phyloP scores from a whole-genome alignment of 2,888 invertebrate species.

The Cheilosia urbana region DNA sequence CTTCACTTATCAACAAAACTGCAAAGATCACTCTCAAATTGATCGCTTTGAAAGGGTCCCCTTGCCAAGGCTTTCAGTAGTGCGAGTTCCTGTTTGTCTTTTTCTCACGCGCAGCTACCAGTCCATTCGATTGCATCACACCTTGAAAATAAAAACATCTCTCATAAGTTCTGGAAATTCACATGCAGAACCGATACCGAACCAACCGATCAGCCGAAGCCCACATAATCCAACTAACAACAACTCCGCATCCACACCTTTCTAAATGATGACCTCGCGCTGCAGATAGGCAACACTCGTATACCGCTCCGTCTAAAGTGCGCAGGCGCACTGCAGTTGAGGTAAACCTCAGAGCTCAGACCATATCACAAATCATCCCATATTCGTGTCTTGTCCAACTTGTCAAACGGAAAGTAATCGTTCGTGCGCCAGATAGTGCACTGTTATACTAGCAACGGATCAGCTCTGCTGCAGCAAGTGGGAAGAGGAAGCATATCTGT shows the following conservation, averaged over 20 bases:
- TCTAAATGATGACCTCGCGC: slow-evolving; percentile 70
- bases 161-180: background rate
- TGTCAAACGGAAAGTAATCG: slow-evolving; percentile 72
- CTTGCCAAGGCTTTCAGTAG: too few relatives aligned
- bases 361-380: slow-evolving; percentile 70
- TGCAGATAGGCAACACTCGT: slow-evolving; percentile 51
- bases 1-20: too few relatives aligned
- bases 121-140: background rate
- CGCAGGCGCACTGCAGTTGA: background rate
- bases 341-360: slow-evolving; percentile 23
- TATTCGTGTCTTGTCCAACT: slow-evolving; percentile 74
- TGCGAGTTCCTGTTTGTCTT: too few relatives aligned
- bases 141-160: background rate
- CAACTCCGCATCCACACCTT: slow-evolving; percentile 51
- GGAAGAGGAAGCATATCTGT: slow-evolving; percentile 66
- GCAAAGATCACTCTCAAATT: too few relatives aligned
- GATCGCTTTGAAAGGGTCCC: too few relatives aligned
- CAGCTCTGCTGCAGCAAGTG: slow-evolving; percentile 31
- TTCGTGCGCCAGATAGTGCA: slow-evolving; percentile 69
- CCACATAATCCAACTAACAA: background rate
- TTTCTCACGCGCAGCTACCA: too few relatives aligned
- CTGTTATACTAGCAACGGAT: slow-evolving; percentile 30
- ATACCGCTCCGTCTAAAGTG: background rate
- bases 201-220: too few relatives aligned
- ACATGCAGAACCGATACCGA: background rate